A percentile compares a stretch with the other conserved stretches of the same genome.
These are phyloP conservation scores for Cephus rjabovi DNA, from an alignment of 2,888 invertebrate genomes.

Conservation along the genomic window DNA sequence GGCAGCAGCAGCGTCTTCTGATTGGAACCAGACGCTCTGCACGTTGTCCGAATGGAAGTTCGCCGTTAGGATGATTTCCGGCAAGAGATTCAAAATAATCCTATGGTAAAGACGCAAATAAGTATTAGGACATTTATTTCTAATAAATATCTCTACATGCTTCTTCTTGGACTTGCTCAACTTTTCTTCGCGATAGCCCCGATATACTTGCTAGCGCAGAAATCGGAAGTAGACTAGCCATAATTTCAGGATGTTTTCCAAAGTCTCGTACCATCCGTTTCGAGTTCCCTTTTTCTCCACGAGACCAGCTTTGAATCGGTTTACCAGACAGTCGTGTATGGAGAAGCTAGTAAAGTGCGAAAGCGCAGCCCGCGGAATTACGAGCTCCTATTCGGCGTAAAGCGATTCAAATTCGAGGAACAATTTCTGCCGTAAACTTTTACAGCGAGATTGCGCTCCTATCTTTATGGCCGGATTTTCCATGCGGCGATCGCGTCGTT, in stretches of 20 bases:
- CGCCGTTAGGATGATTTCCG: neutral
- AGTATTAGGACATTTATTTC: neutral
- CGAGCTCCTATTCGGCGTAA: neutral
- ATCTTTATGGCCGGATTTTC: neutral
- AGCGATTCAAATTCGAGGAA: slow-evolving; percentile 6
- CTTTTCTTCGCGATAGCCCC: neutral
- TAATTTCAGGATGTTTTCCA: neutral
- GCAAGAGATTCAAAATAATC: neutral
- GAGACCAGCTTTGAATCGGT: neutral
- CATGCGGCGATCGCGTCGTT: neutral
- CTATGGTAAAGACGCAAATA: neutral
- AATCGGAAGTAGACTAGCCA: neutral
- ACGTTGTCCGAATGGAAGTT: slow-evolving; percentile 3
- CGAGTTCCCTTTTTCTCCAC: neutral
- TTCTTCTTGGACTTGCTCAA: neutral
- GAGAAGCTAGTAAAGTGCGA: neutral
- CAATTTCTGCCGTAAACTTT: slow-evolving; percentile 1
- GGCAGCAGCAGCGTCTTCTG: neutral
- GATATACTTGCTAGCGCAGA: neutral
- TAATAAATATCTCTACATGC: too few species aligned
- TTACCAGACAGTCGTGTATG: neutral
- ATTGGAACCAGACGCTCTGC: neutral
- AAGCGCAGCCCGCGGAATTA: neutral
- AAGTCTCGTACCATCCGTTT: neutral
- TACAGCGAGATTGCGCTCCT: neutral